A percentile compares a stretch with the other conserved stretches of the same genome.
These are phyloP conservation scores for Meandrusa payeni DNA, from an alignment of 2,888 invertebrate genomes.

Conservation along the genomic window DNA sequence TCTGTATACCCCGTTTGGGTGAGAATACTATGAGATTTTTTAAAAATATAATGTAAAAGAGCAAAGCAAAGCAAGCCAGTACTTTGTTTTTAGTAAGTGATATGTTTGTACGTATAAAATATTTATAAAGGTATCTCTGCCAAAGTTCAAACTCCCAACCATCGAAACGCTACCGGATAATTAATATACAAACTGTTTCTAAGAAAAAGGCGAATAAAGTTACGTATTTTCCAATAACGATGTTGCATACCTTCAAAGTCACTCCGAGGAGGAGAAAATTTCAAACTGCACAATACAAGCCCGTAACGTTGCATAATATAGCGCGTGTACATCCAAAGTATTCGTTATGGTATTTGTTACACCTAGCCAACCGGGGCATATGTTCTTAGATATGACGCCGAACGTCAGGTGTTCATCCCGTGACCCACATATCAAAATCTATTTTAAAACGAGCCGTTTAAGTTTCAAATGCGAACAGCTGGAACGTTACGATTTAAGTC, in stretches of 20 bases:
- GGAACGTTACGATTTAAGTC: conserved; percentile 40
- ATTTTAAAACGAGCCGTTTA: conserved; percentile 44
- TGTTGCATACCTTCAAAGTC: conserved; percentile 48
- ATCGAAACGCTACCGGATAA: too few species aligned
- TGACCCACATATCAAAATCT: conserved; percentile 43
- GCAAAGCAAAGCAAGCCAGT: too few species aligned
- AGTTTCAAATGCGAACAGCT: conserved; percentile 42
- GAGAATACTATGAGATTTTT: too few species aligned
- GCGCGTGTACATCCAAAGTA: conserved; percentile 77
- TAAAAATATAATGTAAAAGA: too few species aligned
- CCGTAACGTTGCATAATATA: conserved; percentile 76
- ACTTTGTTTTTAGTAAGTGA: too few species aligned
- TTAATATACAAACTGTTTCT: too few species aligned
- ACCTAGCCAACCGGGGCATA: conserved; percentile 78
- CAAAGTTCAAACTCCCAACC: too few species aligned
- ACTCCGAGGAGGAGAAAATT: conserved; percentile 60
- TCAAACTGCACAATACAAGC: conserved; percentile 67
- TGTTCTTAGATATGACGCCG: conserved; percentile 76
- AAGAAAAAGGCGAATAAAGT: conserved; percentile 26
- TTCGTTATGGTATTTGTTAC: conserved; percentile 80
- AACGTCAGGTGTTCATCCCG: conserved; percentile 79
- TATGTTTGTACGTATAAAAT: too few species aligned
- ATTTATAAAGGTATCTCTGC: too few species aligned
- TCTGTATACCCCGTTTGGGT: too few species aligned
- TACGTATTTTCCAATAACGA: conserved; percentile 34